phyloP scores from a whole-genome alignment of 2,113 vertebrate genomes.

The Apodemus speciosus region DNA sequence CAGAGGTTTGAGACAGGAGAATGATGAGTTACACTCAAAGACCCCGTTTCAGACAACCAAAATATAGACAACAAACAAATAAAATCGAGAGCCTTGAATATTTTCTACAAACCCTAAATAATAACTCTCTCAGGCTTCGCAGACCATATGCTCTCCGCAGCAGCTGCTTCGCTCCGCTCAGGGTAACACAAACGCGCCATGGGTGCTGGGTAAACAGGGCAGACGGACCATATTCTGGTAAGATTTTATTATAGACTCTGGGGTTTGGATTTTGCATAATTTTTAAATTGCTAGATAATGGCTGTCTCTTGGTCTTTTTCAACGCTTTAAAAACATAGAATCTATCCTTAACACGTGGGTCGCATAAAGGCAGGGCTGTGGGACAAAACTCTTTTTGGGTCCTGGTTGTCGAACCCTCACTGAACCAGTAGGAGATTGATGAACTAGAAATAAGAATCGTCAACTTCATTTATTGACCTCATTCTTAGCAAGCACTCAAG shows the following conservation, averaged over 20 bases:
- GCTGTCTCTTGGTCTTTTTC: background rate
- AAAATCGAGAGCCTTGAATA: background rate
- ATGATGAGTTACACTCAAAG: background rate
- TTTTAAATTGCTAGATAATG: conserved; percentile 17
- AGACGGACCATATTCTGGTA: background rate
- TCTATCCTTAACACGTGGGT: background rate
- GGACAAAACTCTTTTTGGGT: fast-evolving
- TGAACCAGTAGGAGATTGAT: background rate
- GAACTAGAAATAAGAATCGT: background rate
- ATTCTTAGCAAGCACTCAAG: background rate
- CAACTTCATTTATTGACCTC: background rate
- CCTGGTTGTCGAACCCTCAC: background rate
- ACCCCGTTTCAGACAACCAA: background rate
- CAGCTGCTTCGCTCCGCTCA: background rate
- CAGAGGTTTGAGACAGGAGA: background rate
- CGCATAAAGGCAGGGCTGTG: background rate
- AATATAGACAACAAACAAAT: background rate
- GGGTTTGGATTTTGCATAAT: background rate
- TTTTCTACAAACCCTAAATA: background rate
- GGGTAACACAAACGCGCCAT: background rate
- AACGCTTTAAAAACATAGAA: background rate
- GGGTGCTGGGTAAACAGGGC: background rate
- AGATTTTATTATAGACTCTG: conserved; percentile 35
- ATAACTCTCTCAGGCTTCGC: background rate
- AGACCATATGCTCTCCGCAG: background rate